Base-by-base conservation (phyloP, 2,797 vertebrate species). In the Liparis tanakae region DNA sequence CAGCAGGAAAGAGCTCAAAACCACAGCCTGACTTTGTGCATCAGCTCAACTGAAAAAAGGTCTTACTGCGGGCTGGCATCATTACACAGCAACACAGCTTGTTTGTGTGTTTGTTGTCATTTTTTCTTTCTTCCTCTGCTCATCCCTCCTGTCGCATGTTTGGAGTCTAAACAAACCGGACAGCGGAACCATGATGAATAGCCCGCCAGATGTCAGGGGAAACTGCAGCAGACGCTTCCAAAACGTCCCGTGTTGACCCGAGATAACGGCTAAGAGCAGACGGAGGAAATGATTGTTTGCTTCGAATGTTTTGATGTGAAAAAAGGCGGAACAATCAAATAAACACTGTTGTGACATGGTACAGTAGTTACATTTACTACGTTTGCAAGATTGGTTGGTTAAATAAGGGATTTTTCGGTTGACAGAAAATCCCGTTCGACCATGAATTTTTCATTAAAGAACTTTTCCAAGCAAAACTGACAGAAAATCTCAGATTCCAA, bases 141-240 rank as follows among this genome's bases (percentile, higher is more conserved):
- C 83, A 81, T 84, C 82, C 75, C 77, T 68, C 85, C 83, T 85
- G 87, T 79, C 65, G 13, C 82, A 81, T 90, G 89, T 91, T 92
- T 90, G 69, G 70, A 88, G 79, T 91, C 84, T 87, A 91, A 91
- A 91, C 89, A 92, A 88, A 88, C 48, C 22, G 61, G 79, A 84
- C 66, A 68, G 74, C 84, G 57, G 36, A 79, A 86, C 62, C 78
- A 80, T 82, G 73, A 86, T 82, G 85, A 86, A 75, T 62, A 20
- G 66, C 73, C 72, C 72, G 78, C 82, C 80, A 87, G 84, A 85
- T 87, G 88, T 86, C 78, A 75, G 55, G 65, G 74, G 84, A 74
- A 83, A 76, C 34, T 39, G 58, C 25, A 74, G 66, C 39, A 61
- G 82, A 78, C 8, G 3, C 43, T 56, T 56, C 43, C 50, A 60